A percentile compares a stretch with the other conserved stretches of the same genome.
phyloP scores from a whole-genome alignment of 1,140 invertebrate genomes.

The Trypoxylus dichotomus region DNA sequence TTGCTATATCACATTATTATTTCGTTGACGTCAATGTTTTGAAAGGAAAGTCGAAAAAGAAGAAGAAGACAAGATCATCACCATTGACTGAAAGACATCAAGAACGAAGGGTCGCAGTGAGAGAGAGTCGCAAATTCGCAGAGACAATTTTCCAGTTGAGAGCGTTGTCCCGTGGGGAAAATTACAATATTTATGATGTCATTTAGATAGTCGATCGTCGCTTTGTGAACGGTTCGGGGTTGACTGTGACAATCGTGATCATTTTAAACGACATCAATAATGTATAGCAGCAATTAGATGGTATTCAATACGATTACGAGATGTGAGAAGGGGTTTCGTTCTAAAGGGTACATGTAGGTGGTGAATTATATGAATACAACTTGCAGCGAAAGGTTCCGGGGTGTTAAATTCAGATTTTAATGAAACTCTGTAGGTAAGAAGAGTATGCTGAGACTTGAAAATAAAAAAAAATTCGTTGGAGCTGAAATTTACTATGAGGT shows the following conservation, averaged over 20 bases:
- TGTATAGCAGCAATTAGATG: slow-evolving; percentile 33
- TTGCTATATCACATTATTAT: too few species aligned
- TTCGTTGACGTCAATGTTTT: too few species aligned
- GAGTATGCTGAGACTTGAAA: too few species aligned
- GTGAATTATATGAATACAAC: not conserved
- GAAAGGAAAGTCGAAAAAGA: too few species aligned
- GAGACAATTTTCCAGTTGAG: slow-evolving; percentile 43
- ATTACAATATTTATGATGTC: slow-evolving; percentile 47
- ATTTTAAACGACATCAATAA: slow-evolving; percentile 35
- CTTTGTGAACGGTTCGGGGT: slow-evolving; percentile 30
- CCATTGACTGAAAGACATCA: too few species aligned
- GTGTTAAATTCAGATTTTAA: too few species aligned
- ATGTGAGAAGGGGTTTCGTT: not conserved
- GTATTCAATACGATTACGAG: slow-evolving; percentile 13
- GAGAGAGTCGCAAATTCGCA: slow-evolving; percentile 6
- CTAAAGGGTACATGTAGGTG: not conserved
- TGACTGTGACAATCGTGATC: slow-evolving; percentile 33
- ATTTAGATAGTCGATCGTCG: slow-evolving; percentile 43
- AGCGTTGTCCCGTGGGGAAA: slow-evolving; percentile 40
- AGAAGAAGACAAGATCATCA: too few species aligned
- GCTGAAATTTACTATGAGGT: too few species aligned
- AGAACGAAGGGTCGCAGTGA: not conserved
- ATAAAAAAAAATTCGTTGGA: too few species aligned
- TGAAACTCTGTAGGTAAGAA: too few species aligned
- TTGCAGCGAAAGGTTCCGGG: not conserved